Conservation (phyloP, 2,797 vertebrate species). For the Falco berigora region DNA sequence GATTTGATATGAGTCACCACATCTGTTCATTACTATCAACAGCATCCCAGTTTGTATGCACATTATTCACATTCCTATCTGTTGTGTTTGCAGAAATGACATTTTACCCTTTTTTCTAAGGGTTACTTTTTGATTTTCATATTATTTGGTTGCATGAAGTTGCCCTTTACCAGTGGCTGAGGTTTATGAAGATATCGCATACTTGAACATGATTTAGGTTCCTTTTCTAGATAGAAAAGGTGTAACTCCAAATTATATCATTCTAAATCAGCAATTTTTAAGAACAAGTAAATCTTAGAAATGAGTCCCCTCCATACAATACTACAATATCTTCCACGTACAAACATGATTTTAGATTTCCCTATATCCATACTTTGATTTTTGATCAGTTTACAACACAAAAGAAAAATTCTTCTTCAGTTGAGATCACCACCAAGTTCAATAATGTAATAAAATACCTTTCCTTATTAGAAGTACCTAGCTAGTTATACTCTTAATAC, state of each 20-base stretch:
- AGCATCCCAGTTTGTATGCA: constrained; percentile 77
- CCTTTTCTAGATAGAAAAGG: constrained; percentile 65
- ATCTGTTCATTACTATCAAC: constrained; percentile 72
- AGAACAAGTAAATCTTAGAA: constrained; percentile 34
- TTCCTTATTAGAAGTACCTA: constrained; percentile 76
- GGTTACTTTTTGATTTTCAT: constrained; percentile 70
- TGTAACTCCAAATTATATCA: constrained; percentile 41
- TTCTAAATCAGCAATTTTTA: constrained; percentile 49
- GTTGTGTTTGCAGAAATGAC: constrained; percentile 75
- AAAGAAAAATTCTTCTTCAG: constrained; percentile 58
- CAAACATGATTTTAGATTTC: constrained; percentile 31
- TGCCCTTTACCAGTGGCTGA: constrained; percentile 71
- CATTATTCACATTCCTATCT: constrained; percentile 76
- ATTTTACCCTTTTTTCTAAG: constrained; percentile 72
- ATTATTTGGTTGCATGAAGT: constrained; percentile 76
- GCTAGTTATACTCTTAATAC: constrained; percentile 72
- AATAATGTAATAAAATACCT: constrained; percentile 73
- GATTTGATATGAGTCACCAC: constrained; percentile 78
- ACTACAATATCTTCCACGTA: constrained; percentile 44
- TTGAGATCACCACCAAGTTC: constrained; percentile 69
- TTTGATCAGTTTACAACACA: constrained; percentile 38
- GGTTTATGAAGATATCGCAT: constrained; percentile 55
- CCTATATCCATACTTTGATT: constrained; percentile 43
- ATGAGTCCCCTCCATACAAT: constrained; percentile 31
- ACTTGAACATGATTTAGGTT: constrained; percentile 51